A percentile compares a stretch with the other conserved stretches of the same genome.
phyloP scores from a whole-genome alignment of 2,888 invertebrate genomes.

The Neoitamus cyanurus region DNA sequence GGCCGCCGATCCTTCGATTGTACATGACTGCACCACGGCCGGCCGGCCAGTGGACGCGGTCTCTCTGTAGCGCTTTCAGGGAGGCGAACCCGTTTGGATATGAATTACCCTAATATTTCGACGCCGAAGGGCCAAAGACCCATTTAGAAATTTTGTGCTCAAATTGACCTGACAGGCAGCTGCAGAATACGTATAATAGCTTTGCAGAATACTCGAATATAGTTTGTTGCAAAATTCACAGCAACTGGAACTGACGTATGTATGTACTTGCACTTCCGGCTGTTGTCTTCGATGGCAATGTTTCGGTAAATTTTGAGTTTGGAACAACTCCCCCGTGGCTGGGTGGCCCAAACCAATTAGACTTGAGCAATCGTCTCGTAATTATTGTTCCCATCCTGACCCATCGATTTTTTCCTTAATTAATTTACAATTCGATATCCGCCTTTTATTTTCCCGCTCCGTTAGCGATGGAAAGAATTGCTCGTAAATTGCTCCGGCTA shows the following conservation, averaged over 20 bases:
- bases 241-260: background rate
- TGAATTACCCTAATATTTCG: background rate
- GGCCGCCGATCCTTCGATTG: background rate
- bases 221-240: background rate
- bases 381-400: background rate
- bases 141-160: background rate
- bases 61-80: background rate
- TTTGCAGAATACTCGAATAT: background rate
- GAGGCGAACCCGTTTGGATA: background rate
- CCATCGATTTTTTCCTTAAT: background rate
- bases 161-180: background rate
- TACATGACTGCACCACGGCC: background rate
- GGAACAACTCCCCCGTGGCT: background rate
- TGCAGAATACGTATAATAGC: too few relatives aligned
- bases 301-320: background rate
- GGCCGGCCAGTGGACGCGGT: background rate
- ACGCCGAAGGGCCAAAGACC: background rate
- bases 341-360: background rate
- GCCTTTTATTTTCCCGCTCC: background rate
- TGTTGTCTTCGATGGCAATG: background rate
- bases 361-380: background rate
- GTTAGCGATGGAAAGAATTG: background rate
- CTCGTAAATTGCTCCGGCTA: background rate
- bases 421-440: background rate
- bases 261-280: background rate